Evolutionary conservation across 1,140 invertebrate species (phyloP), one percentile per base, ranked within the genome.

Genomic region (Tigriopus japonicus): DNA sequence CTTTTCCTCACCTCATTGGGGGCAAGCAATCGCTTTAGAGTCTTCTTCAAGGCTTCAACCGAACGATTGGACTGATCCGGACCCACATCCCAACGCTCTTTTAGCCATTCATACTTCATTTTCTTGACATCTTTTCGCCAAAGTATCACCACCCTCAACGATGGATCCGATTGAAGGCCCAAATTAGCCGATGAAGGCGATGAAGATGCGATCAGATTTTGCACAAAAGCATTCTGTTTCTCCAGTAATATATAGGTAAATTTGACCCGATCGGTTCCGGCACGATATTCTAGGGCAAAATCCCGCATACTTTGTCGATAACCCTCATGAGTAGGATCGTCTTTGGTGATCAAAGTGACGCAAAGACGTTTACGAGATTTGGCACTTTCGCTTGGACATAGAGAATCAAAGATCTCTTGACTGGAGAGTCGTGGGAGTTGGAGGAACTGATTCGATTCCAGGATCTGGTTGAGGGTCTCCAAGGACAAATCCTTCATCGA

Each of bases 51-150:
- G 23, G 79, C 79, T 21, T 76, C 72, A 63, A 80, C 79, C 0
- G 85, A 87, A 62, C 81, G 75, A 70, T 90, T 90, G 62, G 68
- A 68, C 62, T 66, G 69, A 53, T 73, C 63, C 12, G 62, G 63
- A n/a, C 70, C 65, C 12, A 69, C 65, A 52, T 77, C 75, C 81
- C 81, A 84, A 12, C 77, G 77, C 52, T 77, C 76, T 62, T 78
- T 75, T 3, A 89, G 70, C 89, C 91, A 95, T 68, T 93, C 87
- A 68, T 92, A 95, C 68, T 86, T 87, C n/a, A 94, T 73, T 59
- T 84, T 81, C 19, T 81, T 81, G 15, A 80, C 77, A 69, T 92
- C 87, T 49, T 83, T 77, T 17, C 90, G 77, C 88, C 90, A 95
- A 62, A 96, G 81, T 35, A 95, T 83, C 0, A 90, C 87, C 28